Evolutionary conservation across 1,140 invertebrate genomes (phyloP), one percentile per base, ranked within the genome.

Genomic region (Dendroctonus valens): DNA sequence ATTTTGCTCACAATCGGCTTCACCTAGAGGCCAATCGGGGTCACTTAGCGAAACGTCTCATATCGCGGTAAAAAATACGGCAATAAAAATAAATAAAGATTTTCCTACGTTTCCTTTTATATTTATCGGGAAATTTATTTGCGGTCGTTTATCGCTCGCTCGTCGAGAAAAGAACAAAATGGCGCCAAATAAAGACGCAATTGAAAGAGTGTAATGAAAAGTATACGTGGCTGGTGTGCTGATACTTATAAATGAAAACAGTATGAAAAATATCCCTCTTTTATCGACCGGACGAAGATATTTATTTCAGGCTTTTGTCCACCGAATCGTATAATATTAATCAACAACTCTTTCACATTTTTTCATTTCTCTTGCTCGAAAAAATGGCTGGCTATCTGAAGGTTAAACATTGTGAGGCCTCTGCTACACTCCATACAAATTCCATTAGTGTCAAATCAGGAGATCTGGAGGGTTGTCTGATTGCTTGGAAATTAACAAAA

Each of bases 201-300:
- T 68, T 68, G 66, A 68, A 65, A 58, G 41, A 55, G 57, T 38
- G 63, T 65, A 69, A 69, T 69, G 68, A 69, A 69, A 69, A 69
- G 54, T 58, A 48, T 69, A 69, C 68, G 68, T 69, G 68, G 49
- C 14, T 53, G 59, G 68, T 62, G 39, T 69, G 50, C 62, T 55
- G 61, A 64, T 64, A 64, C 37, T 44, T 54, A 55, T 61, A 61
- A 37, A 55, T 48, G 38, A 54, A 44, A 67, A 61, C 58, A 61
- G 5, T 6, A 48, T 61, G 50, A 67, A 60, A 61, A 67, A 67
- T 46, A 44, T 59, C 57, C 26, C 26, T 26, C 26, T 26, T 26
- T 26, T 26, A 26, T 26, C 26, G 26, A 26, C 26, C 26, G 26
- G 3, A 26, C 26, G 26, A 26, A 1, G 26, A 26, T 26, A 26